A percentile compares a stretch with the other conserved stretches of the same genome.
Conservation (phyloP, 2,888 invertebrate species). For the Hydrotaea cyrtoneurina region DNA sequence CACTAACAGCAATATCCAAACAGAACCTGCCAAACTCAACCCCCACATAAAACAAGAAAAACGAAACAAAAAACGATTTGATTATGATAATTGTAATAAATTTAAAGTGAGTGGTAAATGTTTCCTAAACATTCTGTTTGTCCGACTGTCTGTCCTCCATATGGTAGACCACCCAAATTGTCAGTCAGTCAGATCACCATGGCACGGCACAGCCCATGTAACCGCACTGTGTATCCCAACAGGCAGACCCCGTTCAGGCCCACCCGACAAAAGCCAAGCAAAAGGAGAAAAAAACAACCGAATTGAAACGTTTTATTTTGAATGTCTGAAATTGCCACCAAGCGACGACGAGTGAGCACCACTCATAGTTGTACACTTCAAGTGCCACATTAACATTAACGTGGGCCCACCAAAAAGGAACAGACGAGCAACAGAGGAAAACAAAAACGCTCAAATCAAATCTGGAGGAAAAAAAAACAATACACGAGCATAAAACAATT, state of each 20-base stretch:
- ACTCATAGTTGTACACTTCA: slow-evolving; percentile 9
- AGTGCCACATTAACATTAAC: slow-evolving; percentile 42
- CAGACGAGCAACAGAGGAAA: neutral
- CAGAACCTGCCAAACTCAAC: neutral
- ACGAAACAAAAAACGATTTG: slow-evolving; percentile 42
- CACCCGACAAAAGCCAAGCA: neutral
- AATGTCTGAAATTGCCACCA: slow-evolving; percentile 28
- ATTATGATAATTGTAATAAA: slow-evolving; percentile 58
- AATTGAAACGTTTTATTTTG: slow-evolving; percentile 36
- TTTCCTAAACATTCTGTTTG: slow-evolving; percentile 33
- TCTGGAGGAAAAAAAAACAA: neutral
- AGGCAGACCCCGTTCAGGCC: too few relatives aligned
- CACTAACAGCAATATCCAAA: neutral
- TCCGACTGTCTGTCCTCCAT: neutral
- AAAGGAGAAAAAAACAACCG: slow-evolving; percentile 12
- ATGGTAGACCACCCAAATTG: slow-evolving; percentile 25
- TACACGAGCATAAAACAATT: slow-evolving; percentile 24
- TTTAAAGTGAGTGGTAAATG: slow-evolving; percentile 62
- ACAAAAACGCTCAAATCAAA: slow-evolving; percentile 5
- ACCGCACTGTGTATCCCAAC: neutral
- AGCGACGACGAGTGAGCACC: slow-evolving; percentile 45
- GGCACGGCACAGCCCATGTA: neutral
- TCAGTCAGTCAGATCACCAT: neutral
- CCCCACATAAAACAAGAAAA: too few relatives aligned
- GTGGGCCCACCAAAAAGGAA: neutral